Conservation (phyloP, 30 jellyfish, hydroid and myxozoan species). For the Nemopilema nomurai region DNA sequence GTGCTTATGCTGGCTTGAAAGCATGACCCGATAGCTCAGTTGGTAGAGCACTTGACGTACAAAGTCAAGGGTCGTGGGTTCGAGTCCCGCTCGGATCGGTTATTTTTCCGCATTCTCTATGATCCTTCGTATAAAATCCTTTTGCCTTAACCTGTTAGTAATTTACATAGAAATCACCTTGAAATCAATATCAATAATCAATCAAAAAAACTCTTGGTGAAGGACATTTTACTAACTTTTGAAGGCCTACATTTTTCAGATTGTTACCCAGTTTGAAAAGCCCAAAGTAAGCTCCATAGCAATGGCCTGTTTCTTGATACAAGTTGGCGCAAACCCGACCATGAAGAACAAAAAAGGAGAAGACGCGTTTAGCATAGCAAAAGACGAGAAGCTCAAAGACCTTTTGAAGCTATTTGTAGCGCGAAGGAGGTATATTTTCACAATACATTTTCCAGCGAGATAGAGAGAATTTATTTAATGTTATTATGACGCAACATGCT, state of each 20-base stretch:
- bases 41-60: too few species aligned
- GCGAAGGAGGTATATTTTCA: neutral
- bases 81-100: too few species aligned
- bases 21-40: too few species aligned
- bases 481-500: neutral
- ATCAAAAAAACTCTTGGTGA: neutral
- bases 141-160: too few species aligned
- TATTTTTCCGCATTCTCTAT: too few species aligned
- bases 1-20: too few species aligned
- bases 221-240: neutral
- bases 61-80: too few species aligned
- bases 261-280: constrained; percentile 39
- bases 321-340: constrained; percentile 27
- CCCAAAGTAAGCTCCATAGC: constrained; percentile 44
- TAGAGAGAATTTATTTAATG: neutral
- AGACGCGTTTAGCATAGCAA: neutral
- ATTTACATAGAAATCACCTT: too few species aligned
- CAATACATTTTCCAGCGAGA: neutral
- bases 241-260: neutral
- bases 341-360: constrained; percentile 25
- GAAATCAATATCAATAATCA: neutral
- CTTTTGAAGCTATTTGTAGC: constrained; percentile 24
- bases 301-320: constrained; percentile 43
- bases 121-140: too few species aligned
- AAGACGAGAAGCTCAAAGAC: constrained; percentile 9